Conservation (phyloP, 1,140 invertebrate genomes). For the Nilaparvata lugens region DNA sequence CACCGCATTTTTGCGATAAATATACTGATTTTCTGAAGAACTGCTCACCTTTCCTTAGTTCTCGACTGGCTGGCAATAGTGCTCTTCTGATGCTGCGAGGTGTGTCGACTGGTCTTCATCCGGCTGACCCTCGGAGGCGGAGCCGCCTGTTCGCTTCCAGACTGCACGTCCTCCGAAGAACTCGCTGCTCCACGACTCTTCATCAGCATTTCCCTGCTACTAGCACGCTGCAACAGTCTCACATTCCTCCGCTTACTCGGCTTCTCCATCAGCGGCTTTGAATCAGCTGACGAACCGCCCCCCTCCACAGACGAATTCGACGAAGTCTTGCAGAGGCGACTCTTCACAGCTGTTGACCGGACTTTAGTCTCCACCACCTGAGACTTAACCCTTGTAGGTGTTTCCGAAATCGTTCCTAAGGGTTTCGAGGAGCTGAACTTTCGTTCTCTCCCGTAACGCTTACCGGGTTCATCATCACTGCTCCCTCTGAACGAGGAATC, state of each 20-base stretch:
- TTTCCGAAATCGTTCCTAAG: constrained; percentile 38
- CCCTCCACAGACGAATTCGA: constrained; percentile 39
- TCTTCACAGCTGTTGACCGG: constrained; percentile 21
- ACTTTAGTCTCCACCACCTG: constrained; percentile 13
- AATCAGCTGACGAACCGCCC: constrained; percentile 11
- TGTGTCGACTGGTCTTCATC: not conserved
- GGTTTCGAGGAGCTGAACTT: constrained; percentile 3
- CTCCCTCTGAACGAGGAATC: constrained; percentile 29
- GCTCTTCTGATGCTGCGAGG: not conserved
- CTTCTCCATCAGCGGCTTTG: constrained; percentile 17
- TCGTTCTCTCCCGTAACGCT: constrained; percentile 5
- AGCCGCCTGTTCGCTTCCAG: constrained; percentile 27
- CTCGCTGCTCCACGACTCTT: constrained; percentile 35
- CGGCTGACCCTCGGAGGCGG: constrained; percentile 3
- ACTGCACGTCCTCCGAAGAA: constrained; percentile 40
- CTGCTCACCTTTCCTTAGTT: constrained; percentile 15
- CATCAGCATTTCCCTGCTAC: constrained; percentile 37
- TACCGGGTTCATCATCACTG: constrained; percentile 30
- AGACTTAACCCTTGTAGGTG: constrained; percentile 22
- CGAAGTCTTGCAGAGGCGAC: constrained; percentile 27
- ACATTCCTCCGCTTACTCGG: constrained; percentile 30
- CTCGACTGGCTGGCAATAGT: constrained; percentile 4
- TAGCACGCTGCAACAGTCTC: constrained; percentile 38
- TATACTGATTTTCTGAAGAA: no score
- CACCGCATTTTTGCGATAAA: no score